A percentile compares a stretch with the other conserved stretches of the same genome.
These are phyloP conservation scores for Epicauta chinensis DNA, from an alignment of 1,140 invertebrate genomes.

Conservation along the genomic window DNA sequence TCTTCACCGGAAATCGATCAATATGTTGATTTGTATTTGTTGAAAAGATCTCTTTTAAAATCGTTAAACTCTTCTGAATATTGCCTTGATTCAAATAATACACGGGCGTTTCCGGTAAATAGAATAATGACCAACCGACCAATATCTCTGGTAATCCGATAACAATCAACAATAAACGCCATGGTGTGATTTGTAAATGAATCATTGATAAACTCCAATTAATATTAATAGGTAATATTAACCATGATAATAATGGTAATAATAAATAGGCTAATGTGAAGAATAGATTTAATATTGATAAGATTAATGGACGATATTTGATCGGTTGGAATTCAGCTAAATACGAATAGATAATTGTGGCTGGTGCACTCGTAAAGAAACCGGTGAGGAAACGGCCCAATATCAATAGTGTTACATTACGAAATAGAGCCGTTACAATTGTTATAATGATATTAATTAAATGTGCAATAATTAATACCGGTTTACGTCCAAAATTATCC, in stretches of 20 bases:
- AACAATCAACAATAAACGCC: conserved; percentile 57
- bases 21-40: conserved; percentile 50
- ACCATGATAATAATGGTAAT: conserved; percentile 48
- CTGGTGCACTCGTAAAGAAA: conserved; percentile 45
- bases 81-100: conserved; percentile 60
- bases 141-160: conserved; percentile 53
- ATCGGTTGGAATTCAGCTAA: conserved; percentile 56
- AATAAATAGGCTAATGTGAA: conserved; percentile 57
- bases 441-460: conserved; percentile 51
- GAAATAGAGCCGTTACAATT: conserved; percentile 43
- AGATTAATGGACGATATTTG: conserved; percentile 48
- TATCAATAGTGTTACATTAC: conserved; percentile 42
- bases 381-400: conserved; percentile 46
- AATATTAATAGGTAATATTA: conserved; percentile 42
- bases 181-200: conserved; percentile 37
- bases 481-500: conserved; percentile 37
- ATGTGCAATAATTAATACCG: conserved; percentile 52
- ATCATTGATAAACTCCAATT: conserved; percentile 11
- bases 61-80: conserved; percentile 51
- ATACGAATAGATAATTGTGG: conserved; percentile 54
- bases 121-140: conserved; percentile 46
- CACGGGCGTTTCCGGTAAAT: conserved; percentile 70
- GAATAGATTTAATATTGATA: conserved; percentile 55
- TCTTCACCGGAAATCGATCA: conserved; percentile 44
- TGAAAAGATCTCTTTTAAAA: conserved; percentile 54